phyloP scores from a whole-genome alignment of 2,113 vertebrate genomes.

The Puma concolor region DNA sequence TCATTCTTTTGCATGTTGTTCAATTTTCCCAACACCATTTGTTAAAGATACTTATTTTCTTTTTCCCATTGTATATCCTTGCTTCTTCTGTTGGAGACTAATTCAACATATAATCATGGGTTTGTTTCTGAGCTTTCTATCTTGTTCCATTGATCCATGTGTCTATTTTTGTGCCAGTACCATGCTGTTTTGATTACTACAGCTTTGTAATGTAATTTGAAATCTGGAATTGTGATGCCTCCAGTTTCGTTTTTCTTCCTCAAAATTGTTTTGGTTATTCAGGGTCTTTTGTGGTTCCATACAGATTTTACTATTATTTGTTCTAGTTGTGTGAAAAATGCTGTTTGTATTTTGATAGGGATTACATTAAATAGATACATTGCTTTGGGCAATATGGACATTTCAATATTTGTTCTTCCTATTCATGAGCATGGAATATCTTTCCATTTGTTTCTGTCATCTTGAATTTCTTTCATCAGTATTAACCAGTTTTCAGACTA shows the following conservation, averaged over 20 bases:
- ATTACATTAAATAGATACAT: neutral
- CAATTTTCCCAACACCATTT: neutral
- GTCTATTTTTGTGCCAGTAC: neutral
- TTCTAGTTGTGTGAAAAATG: neutral
- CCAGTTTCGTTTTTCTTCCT: neutral
- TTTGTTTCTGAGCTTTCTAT: neutral
- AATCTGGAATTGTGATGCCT: neutral
- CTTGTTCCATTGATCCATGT: neutral
- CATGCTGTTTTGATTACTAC: neutral
- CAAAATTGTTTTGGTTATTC: neutral
- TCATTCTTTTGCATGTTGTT: neutral
- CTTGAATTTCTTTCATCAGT: neutral
- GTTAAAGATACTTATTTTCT: neutral
- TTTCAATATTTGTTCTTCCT: neutral
- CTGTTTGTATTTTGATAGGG: neutral
- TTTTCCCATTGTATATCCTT: neutral
- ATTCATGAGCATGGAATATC: neutral
- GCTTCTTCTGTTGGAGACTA: neutral
- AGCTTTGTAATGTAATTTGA: neutral
- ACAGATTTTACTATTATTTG: neutral
- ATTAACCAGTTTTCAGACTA: neutral
- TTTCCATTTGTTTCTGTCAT: neutral
- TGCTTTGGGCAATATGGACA: neutral
- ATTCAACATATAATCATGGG: neutral
- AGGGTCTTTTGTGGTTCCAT: neutral